phyloP scores from a whole-genome alignment of 2,797 vertebrate species.

The Podarcis siculus region DNA sequence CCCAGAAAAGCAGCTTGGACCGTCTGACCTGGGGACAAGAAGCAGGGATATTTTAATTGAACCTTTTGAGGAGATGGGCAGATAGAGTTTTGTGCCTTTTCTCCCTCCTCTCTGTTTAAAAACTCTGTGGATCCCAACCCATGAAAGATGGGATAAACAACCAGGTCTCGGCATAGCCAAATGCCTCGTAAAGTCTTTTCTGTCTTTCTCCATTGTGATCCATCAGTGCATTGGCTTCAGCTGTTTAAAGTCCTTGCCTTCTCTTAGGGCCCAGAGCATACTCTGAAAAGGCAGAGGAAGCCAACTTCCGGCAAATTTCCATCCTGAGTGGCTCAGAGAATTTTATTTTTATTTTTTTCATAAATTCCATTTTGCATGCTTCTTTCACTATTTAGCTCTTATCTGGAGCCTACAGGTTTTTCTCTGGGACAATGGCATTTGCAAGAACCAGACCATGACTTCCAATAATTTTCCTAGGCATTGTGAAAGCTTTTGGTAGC shows the following conservation, averaged over 20 bases:
- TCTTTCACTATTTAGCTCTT: slow-evolving; percentile 25
- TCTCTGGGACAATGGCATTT: not conserved
- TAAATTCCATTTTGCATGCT: slow-evolving; percentile 3
- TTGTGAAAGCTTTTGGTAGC: slow-evolving; percentile 21
- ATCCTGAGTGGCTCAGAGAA: not conserved
- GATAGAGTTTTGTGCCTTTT: not conserved
- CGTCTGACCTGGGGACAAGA: not conserved
- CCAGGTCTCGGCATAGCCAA: not conserved
- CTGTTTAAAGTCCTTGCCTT: not conserved
- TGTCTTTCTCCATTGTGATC: not conserved
- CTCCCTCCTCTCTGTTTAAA: not conserved
- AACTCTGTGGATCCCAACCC: not conserved
- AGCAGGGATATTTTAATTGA: not conserved
- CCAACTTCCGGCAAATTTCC: not conserved
- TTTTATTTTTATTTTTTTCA: not conserved
- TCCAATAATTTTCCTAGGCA: slow-evolving; percentile 17
- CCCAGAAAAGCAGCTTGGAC: not conserved
- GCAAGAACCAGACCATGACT: slow-evolving; percentile 10
- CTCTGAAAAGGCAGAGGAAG: not conserved
- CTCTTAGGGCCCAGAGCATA: not conserved
- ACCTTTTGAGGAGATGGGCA: not conserved
- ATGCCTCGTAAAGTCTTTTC: not conserved
- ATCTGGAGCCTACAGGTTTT: slow-evolving; percentile 19
- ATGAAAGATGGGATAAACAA: not conserved
- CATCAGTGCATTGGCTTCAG: not conserved